A percentile compares a stretch with the other conserved stretches of the same genome.
These are phyloP conservation scores for Halisarca cf. caerulea DNA, from an alignment of 37 sponge, comb jelly and placozoan genomes.

Conservation along the genomic window DNA sequence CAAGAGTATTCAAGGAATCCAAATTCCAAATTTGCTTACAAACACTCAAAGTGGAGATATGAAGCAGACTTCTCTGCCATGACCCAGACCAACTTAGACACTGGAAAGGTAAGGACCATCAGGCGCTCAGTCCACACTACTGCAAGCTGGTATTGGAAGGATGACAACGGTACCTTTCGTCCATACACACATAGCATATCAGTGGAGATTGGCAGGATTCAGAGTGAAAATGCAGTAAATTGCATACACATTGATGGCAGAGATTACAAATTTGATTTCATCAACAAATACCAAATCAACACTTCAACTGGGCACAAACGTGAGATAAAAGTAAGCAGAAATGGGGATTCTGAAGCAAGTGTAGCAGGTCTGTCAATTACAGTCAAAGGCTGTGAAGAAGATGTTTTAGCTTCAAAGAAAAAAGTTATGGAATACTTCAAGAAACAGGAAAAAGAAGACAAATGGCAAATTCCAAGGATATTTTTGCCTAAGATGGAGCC, in stretches of 20 bases:
- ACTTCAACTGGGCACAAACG: background rate
- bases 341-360: no score
- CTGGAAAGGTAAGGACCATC: constrained; percentile 33
- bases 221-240: background rate
- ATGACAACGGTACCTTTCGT: constrained; percentile 27
- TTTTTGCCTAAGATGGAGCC: background rate
- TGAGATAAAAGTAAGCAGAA: background rate
- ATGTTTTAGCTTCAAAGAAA: constrained; percentile 19
- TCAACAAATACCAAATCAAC: constrained; percentile 6
- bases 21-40: background rate
- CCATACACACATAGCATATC: constrained; percentile 51
- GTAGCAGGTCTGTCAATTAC: constrained; percentile 25
- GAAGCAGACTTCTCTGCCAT: constrained; percentile 53
- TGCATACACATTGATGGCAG: background rate
- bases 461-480: background rate
- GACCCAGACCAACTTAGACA: constrained; percentile 60
- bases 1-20: constrained; percentile 32
- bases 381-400: constrained; percentile 44
- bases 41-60: constrained; percentile 27
- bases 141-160: constrained; percentile 49
- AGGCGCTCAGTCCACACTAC: background rate
- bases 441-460: background rate
- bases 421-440: constrained; percentile 27
- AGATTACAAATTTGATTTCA: constrained; percentile 6
- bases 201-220: constrained; percentile 47